phyloP scores from a whole-genome alignment of 2,888 invertebrate genomes.

The Eupithecia insigniata region DNA sequence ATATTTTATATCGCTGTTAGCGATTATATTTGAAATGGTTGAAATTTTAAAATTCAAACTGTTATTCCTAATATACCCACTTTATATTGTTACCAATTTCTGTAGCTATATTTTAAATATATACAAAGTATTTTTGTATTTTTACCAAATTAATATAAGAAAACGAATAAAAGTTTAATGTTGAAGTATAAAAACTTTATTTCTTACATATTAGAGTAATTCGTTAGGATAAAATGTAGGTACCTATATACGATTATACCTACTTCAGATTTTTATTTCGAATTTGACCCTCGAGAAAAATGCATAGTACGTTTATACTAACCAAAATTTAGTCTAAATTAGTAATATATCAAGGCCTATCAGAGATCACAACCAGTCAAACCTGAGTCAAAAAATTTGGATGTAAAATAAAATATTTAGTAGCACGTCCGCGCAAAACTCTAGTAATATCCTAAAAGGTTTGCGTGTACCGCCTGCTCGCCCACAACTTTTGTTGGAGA shows the following conservation, averaged over 20 bases:
- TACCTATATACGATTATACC: background rate
- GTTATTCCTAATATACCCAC: too few relatives aligned
- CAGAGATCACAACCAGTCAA: background rate
- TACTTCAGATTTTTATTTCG: background rate
- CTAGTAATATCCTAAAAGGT: background rate
- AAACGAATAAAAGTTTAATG: constrained; percentile 2
- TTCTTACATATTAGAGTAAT: background rate
- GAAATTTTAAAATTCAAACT: background rate
- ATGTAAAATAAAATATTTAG: background rate
- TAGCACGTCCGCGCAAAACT: background rate
- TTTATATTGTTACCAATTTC: constrained; percentile 18
- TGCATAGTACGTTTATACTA: background rate
- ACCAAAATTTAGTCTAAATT: background rate
- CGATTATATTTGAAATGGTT: background rate
- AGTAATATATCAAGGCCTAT: background rate
- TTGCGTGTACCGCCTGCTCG: background rate
- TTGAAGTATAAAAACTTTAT: background rate
- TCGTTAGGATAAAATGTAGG: background rate
- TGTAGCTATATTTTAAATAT: constrained; percentile 5
- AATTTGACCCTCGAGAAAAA: background rate
- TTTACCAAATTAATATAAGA: background rate
- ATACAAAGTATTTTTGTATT: constrained; percentile 12
- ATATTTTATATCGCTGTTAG: too few relatives aligned
- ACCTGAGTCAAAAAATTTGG: background rate
- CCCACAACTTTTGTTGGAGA: background rate